Base-by-base conservation (phyloP, 2,888 invertebrate species). In the Zaprionus lineosus region DNA sequence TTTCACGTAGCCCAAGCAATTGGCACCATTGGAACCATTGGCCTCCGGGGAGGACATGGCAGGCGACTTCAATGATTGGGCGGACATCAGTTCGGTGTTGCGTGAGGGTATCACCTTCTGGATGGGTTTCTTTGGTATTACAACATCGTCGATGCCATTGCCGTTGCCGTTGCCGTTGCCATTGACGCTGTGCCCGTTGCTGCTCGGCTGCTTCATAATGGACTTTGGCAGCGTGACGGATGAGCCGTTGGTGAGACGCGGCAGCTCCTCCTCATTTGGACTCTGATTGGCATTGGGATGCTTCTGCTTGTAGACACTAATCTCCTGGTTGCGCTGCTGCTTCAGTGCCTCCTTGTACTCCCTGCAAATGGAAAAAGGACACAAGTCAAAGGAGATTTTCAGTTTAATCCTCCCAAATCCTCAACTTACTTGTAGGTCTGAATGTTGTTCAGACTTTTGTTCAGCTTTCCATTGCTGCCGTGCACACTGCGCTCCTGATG, bases 281-380 rank as follows among this genome's bases (percentile, higher is more conserved):
- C 79, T 83, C n/a, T 84, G 53, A 29, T 84, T 81, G 44, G 86
- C 86, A 63, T 81, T 81, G 3, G 78, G 48, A 69, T 81, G 82
- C 34, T 84, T 81, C 14, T 86, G 86, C 91, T 50, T 93, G 89
- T 95, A 95, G 58, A 95, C 93, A 64, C 92, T 91, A 37, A 92
- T 92, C 88, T 95, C 96, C 90, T 94, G 95, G 66, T 94, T 94
- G 76, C 96, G 92, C 90, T 96, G 96, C 84, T 95, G 95, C 89
- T 95, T 94, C 88, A 96, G 90, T 56, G 96, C 96, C 92, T 96
- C 96, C 91, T 96, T 96, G 91, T 96, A 96, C 91, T 96, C 96
- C 91, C 96, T 88, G 40, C 93, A 91, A 3, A 91, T 3, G 1
- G 2, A 12, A 5, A 24, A 1, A 4, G 21, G n/a, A 24, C 2